Evolutionary conservation across 2,797 vertebrate genomes (phyloP).

Genomic region (Aphelocoma californica): DNA sequence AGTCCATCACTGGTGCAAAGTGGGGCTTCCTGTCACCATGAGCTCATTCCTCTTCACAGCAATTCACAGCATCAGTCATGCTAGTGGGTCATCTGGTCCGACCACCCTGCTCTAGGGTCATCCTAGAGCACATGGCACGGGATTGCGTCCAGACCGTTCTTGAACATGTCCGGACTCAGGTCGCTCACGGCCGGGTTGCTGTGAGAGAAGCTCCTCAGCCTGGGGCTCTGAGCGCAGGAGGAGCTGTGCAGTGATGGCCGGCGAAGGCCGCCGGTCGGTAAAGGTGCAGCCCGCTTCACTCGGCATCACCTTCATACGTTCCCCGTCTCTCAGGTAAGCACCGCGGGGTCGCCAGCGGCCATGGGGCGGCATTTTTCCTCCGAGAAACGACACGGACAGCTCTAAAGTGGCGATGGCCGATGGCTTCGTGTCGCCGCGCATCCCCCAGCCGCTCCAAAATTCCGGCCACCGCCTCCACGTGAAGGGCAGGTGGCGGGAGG

Average conservation of each 20-base stretch:
- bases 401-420: fast-evolving
- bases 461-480: neutral
- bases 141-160: fast-evolving
- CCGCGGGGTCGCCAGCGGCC: fast-evolving
- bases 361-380: neutral
- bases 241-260: fast-evolving
- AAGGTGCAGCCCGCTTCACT: fast-evolving
- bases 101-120: neutral
- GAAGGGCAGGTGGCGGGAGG: neutral
- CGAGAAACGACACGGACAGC: neutral
- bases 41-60: neutral
- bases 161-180: fast-evolving
- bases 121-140: neutral
- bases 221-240: fast-evolving
- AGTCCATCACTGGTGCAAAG: neutral
- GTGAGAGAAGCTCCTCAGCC: neutral
- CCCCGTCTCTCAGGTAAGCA: neutral
- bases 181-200: fast-evolving
- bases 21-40: fast-evolving
- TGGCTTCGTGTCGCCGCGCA: fast-evolving
- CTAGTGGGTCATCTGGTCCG: too few relatives aligned
- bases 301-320: neutral
- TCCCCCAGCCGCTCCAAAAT: neutral
- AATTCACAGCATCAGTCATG: neutral
- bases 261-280: fast-evolving